phyloP scores from a whole-genome alignment of 1,140 invertebrate species.

The Watersipora subatra region DNA sequence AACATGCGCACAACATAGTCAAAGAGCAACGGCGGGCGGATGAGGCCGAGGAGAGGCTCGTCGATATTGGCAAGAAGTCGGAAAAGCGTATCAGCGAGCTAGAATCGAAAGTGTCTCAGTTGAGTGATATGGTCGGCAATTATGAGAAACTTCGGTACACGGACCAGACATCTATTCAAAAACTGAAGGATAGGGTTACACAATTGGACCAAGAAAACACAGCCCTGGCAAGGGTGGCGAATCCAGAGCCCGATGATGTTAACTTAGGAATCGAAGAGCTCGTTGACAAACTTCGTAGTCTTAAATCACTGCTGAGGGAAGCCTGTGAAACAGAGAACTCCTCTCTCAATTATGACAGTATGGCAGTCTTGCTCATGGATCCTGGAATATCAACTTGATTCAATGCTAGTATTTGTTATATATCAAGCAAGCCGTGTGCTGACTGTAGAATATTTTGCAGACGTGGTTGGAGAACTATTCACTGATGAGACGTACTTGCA shows the following conservation, averaged over 20 bases:
- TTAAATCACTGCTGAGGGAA: conserved; percentile 29
- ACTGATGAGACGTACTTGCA: conserved; percentile 18
- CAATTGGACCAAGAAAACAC: conserved; percentile 39
- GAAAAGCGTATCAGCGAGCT: conserved; percentile 62
- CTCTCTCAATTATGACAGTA: conserved; percentile 37
- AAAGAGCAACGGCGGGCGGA: conserved; percentile 26
- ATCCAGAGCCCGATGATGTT: conserved; percentile 17
- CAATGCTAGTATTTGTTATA: too few relatives aligned
- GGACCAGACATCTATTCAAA: conserved; percentile 60
- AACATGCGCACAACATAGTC: background rate
- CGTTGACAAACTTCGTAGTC: conserved; percentile 26
- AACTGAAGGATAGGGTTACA: conserved; percentile 47
- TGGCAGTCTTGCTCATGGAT: background rate
- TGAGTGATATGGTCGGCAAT: conserved; percentile 61
- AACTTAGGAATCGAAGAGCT: conserved; percentile 32
- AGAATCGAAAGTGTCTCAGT: conserved; percentile 61
- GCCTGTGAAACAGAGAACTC: conserved; percentile 36
- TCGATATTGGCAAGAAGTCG: conserved; percentile 39
- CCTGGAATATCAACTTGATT: too few relatives aligned
- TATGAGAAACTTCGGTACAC: conserved; percentile 59
- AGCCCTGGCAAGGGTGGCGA: conserved; percentile 23
- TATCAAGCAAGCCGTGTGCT: too few relatives aligned
- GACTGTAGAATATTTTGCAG: too few relatives aligned
- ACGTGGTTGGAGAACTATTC: background rate
- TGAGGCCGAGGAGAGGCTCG: conserved; percentile 30